Evolutionary conservation across 2,113 vertebrate genomes (phyloP), one percentile per base, ranked within the genome.

Genomic region (Stegastes partitus): DNA sequence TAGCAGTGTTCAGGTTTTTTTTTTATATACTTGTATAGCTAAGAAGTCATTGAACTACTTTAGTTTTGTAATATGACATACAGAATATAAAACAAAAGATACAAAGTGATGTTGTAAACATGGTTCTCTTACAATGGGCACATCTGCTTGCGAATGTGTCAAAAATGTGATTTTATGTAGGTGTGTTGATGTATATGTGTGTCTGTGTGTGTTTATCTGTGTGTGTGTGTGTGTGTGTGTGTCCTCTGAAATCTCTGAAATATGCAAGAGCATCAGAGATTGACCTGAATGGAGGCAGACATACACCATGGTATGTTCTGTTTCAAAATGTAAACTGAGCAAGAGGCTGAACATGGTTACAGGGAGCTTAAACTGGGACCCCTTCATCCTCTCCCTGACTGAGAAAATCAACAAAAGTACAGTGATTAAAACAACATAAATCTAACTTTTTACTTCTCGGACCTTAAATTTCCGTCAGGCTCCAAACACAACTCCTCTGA

Each of bases 311-410:
- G 90, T 88, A 89, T 89, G 92, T 93, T 92, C 94, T 93, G 91
- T 93, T 93, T 91, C 84, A 91, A 89, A 89, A 93, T 93, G 93
- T 95, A 95, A 95, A 95, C 94, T 91, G 93, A 93, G 87, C 94
- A 91, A 92, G 92, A 91, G 93, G 91, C 91, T 86, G 82, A 93
- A 87, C 77, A 91, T 92, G 93, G 85, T 89, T 66, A 83, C 89
- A 89, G 86, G 92, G 93, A 91, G 87, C 90, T 89, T 77, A 68
- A 82, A 81, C 78, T 81, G 37, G 74, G 74, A 88, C 67, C 71
- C 59, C 86, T 87, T 88, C 82, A 80, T 82, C 79, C 71, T 88
- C 81, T 82, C 85, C 88, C 87, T 87, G 82, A 91, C 83, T 73
- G 81, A 88, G 84, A 74, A 91, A 92, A 84, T 82, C 79, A 93